phyloP scores from a whole-genome alignment of 2,888 invertebrate genomes.

The Drosophila rellima region DNA sequence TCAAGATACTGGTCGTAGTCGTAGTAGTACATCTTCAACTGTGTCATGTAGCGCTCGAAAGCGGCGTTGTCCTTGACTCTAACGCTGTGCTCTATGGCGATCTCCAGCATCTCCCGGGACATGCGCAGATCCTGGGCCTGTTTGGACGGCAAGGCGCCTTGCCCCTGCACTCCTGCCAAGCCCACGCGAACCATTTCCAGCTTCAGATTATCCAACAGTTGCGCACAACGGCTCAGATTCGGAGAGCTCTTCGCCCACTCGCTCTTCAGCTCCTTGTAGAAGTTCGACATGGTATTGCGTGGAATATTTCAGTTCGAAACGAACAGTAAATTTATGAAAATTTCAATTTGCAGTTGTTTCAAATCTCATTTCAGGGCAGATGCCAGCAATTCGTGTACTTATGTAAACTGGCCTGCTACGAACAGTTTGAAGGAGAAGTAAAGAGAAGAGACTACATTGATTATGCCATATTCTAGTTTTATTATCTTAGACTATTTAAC shows the following conservation, averaged over 20 bases:
- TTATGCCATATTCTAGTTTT: conserved; percentile 1
- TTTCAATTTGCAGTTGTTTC: background rate
- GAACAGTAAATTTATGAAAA: conserved; percentile 10
- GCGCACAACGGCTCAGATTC: conserved; percentile 49
- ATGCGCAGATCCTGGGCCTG: conserved; percentile 40
- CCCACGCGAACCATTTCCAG: conserved; percentile 58
- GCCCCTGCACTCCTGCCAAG: conserved; percentile 15
- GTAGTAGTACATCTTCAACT: conserved; percentile 70
- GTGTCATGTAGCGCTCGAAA: conserved; percentile 70
- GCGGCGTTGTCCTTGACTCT: conserved; percentile 63
- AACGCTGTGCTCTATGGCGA: conserved; percentile 73
- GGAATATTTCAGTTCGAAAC: background rate
- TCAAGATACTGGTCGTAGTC: conserved; percentile 60
- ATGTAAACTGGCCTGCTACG: background rate
- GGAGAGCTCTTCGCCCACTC: conserved; percentile 66
- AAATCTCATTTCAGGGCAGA: background rate
- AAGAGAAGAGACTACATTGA: background rate
- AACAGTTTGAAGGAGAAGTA: background rate
- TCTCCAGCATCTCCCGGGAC: conserved; percentile 67
- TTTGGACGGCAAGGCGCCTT: background rate
- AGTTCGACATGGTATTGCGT: conserved; percentile 36
- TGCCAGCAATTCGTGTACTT: background rate
- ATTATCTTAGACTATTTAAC: conserved; percentile 23
- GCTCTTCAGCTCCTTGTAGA: conserved; percentile 59
- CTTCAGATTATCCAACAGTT: conserved; percentile 57